Evolutionary conservation across 2,888 invertebrate genomes (phyloP).

Genomic region (Mesorhabditis belari): DNA sequence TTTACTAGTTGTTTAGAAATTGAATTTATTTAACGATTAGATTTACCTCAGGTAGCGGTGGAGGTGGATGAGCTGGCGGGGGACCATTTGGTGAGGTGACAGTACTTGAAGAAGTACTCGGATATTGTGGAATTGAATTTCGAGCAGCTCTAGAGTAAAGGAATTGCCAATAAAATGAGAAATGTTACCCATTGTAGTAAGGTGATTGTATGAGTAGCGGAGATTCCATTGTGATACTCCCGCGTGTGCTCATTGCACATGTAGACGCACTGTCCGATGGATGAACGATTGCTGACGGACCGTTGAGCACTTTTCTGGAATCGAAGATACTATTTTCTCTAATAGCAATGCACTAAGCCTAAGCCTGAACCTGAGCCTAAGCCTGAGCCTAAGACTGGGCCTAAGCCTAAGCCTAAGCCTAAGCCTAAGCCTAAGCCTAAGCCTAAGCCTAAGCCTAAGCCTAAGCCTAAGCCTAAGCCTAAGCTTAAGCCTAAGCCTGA

Average conservation of each 20-base stretch:
- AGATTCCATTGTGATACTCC: neutral
- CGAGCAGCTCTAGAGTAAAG: too few species aligned
- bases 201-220: neutral
- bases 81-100: conserved; percentile 9
- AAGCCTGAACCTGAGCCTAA: too few species aligned
- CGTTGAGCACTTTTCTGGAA: neutral
- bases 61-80: conserved; percentile 3
- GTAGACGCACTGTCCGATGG: neutral
- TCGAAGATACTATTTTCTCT: too few species aligned
- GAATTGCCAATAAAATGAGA: too few species aligned
- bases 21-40: neutral
- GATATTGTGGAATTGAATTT: neutral
- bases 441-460: too few species aligned
- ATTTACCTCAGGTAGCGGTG: conserved; percentile 11
- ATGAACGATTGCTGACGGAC: neutral
- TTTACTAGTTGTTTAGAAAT: neutral
- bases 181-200: neutral
- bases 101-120: neutral
- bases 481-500: too few species aligned
- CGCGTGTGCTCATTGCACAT: neutral
- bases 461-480: too few species aligned
- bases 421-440: too few species aligned
- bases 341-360: too few species aligned
- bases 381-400: too few species aligned
- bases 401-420: too few species aligned